phyloP scores from a whole-genome alignment of 2,797 vertebrate genomes.

The Silurus aristotelis region DNA sequence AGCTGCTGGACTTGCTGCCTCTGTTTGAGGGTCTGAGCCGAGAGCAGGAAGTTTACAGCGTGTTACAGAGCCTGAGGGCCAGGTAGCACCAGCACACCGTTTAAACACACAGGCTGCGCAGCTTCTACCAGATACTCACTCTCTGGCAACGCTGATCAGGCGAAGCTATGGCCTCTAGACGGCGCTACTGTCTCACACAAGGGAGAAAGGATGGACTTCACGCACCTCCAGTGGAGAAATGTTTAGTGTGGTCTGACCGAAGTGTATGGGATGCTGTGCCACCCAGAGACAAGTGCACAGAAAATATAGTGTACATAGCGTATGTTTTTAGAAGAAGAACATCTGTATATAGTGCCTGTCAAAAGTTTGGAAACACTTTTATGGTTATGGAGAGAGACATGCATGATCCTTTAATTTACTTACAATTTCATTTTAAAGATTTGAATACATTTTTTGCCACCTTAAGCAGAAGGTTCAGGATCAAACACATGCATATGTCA shows the following conservation, averaged over 20 bases:
- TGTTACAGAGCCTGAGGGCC: slow-evolving; percentile 87
- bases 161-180: slow-evolving; percentile 30
- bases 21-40: slow-evolving; percentile 90
- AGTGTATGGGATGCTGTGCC: slow-evolving; percentile 28
- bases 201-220: slow-evolving; percentile 2
- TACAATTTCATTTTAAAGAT: too few relatives aligned
- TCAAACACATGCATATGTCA: too few relatives aligned
- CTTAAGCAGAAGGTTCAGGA: too few relatives aligned
- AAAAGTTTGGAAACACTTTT: too few relatives aligned
- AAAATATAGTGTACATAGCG: slow-evolving; percentile 64
- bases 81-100: slow-evolving; percentile 70
- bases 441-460: too few relatives aligned
- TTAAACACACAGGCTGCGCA: background rate
- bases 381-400: too few relatives aligned
- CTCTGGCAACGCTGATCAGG: slow-evolving; percentile 16
- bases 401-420: too few relatives aligned
- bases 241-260: background rate
- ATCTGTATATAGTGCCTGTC: background rate
- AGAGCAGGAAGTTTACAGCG: slow-evolving; percentile 90
- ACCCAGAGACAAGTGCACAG: slow-evolving; percentile 50
- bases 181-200: slow-evolving; percentile 27
- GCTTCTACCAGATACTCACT: slow-evolving; percentile 11
- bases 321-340: slow-evolving; percentile 65
- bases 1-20: slow-evolving; percentile 84
- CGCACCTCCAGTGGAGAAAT: background rate